Percentiles rank a stretch among this genome's conserved stretches.
Evolutionary conservation across 2,113 vertebrate species (phyloP).

Genomic region (Cricetomys ansorgei): DNA sequence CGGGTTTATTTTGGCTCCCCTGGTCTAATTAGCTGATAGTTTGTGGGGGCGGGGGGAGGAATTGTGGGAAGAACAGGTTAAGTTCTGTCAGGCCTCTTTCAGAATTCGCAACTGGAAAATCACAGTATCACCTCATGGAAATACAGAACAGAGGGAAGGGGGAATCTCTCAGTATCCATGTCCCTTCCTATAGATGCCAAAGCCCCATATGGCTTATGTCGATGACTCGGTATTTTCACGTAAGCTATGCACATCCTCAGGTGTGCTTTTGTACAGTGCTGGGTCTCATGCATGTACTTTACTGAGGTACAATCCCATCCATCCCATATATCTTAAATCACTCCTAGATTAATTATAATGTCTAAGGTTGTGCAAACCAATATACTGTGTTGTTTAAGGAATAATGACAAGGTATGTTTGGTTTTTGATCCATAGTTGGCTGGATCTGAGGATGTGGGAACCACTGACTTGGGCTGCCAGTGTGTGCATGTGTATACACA

Average conservation of each 20-base stretch:
- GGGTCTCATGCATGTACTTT: background rate
- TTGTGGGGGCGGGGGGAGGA: background rate
- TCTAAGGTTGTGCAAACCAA: background rate
- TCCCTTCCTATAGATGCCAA: background rate
- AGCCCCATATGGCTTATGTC: background rate
- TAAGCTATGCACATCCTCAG: background rate
- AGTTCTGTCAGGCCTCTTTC: background rate
- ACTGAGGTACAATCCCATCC: background rate
- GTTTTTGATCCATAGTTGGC: background rate
- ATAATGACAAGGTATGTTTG: background rate
- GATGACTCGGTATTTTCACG: background rate
- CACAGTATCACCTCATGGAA: background rate
- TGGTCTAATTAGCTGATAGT: conserved; percentile 16
- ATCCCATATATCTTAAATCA: background rate
- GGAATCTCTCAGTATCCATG: background rate
- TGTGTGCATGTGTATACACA: too few species aligned
- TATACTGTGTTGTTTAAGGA: background rate
- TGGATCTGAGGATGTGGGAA: background rate
- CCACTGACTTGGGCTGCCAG: background rate
- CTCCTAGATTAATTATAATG: background rate
- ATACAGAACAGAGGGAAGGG: background rate
- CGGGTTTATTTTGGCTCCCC: background rate
- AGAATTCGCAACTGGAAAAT: background rate
- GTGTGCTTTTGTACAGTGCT: background rate
- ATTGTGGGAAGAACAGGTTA: background rate